Conservation (phyloP, 2,797 vertebrate species). For the Botia almorhae region DNA sequence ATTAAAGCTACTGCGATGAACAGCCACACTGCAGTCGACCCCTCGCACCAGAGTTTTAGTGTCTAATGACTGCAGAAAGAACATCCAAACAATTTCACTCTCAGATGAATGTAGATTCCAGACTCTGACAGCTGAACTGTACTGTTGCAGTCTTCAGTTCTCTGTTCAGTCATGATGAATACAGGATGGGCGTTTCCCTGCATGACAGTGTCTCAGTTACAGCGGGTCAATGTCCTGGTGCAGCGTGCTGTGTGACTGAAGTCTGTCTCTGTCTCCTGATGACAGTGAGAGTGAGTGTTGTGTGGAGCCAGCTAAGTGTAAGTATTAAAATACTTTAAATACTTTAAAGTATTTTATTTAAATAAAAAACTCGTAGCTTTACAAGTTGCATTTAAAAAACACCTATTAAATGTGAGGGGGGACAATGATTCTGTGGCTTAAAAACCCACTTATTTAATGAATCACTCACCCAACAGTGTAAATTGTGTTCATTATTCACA, state of each 20-base stretch:
- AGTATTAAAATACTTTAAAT: background rate
- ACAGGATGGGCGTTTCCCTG: conserved; percentile 28
- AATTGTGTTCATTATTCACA: too few relatives aligned
- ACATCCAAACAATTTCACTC: conserved; percentile 43
- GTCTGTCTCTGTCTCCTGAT: background rate
- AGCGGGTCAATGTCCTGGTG: conserved; percentile 22
- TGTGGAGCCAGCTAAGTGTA: background rate
- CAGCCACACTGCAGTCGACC: conserved; percentile 38
- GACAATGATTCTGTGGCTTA: background rate
- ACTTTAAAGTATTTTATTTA: too few relatives aligned
- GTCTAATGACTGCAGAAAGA: conserved; percentile 53
- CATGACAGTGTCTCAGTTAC: conserved; percentile 37
- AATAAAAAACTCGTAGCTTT: background rate
- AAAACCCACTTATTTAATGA: too few relatives aligned
- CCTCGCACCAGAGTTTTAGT: conserved; percentile 38
- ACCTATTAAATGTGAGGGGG: background rate
- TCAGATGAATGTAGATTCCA: conserved; percentile 40
- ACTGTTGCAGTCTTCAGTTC: conserved; percentile 32
- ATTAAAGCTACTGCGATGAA: conserved; percentile 50
- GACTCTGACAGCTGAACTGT: conserved; percentile 39
- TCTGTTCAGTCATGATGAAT: conserved; percentile 35
- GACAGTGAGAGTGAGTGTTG: background rate
- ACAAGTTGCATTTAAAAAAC: background rate
- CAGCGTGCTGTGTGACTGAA: conserved; percentile 6
- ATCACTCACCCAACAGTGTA: too few relatives aligned